Base-by-base conservation (phyloP, 1,140 invertebrate genomes). In the Heliconius melpomene region DNA sequence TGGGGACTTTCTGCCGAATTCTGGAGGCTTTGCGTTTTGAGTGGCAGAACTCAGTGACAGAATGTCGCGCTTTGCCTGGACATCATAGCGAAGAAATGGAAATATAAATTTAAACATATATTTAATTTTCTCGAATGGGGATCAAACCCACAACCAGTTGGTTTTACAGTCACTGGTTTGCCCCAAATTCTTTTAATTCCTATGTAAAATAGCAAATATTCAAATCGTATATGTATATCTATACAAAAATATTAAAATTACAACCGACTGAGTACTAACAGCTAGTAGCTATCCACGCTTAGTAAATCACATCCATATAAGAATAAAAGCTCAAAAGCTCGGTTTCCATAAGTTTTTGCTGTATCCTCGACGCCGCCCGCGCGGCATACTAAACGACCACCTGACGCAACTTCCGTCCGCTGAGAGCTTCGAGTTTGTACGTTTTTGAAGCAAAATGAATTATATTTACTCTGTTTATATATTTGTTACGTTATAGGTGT, bases 381-480 rank as follows among this genome's bases (percentile, higher is more conserved):
- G 46, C 50, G 72, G 89, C 83, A 90, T 90, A 90, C 83, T 79
- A 85, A 90, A 71, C 76, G 40, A 74, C 84, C 87, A 88, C 85
- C 85, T 90, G 89, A 90, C 83, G 87, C 80, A 79, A 87, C 85
- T 88, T 90, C 89, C 89, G 89, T 71, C 70, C 84, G 74, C 54
- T 60, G 79, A 36, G 74, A 71, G 73, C 79, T 80, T 80, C 54
- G 75, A 46, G 46, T 74, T 80, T 72, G 32, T 80, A 72, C 36
- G 32, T 76, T 80, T 80, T 80, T 79, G 40, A 71, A n/a, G 36
- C 20, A 78, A 54, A 78, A 78, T 50, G 57, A 66, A 79, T 74
- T 36, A 40, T 50, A 79, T 75, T 66, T 66, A 66, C 26, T 66
- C 3, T 29, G n/a, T 66, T 29, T 29, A 29, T 66, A 23, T 66